These are phyloP conservation scores for Phalacrocorax carbo DNA, from an alignment of 2,113 vertebrate genomes.

Conservation along the genomic window DNA sequence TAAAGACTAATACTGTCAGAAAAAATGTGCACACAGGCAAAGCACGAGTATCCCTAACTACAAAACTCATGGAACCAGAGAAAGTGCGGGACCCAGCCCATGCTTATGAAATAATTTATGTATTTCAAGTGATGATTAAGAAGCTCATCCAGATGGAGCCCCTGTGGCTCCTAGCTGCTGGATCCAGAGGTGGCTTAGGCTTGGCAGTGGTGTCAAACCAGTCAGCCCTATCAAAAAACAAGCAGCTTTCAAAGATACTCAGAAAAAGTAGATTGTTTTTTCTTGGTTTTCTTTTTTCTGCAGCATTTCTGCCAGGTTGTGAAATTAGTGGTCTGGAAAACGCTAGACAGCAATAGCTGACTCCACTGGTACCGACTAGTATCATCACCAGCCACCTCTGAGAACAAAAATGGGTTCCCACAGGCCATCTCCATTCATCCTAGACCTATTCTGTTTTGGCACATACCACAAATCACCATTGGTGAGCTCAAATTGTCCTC, in stretches of 20 bases:
- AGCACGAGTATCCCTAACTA: neutral
- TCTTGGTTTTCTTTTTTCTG: neutral
- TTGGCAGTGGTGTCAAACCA: neutral
- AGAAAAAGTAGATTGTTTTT: neutral
- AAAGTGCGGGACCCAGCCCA: neutral
- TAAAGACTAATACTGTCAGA: neutral
- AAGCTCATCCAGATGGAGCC: neutral
- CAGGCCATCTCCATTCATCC: neutral
- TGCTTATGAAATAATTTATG: neutral
- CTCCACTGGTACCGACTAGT: neutral
- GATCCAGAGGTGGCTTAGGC: neutral
- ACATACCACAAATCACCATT: fast-evolving
- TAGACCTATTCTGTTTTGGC: neutral
- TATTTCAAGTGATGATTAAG: neutral
- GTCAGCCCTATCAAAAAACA: neutral
- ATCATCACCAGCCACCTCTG: neutral
- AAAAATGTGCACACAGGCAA: neutral
- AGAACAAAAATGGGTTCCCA: neutral
- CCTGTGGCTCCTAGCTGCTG: neutral
- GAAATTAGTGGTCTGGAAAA: neutral
- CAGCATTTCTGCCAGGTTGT: neutral
- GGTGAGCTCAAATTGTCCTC: neutral
- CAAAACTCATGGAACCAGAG: neutral
- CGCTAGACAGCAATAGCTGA: neutral
- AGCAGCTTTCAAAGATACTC: neutral